Evolutionary conservation across 2,797 vertebrate species (phyloP), one percentile per base, ranked within the genome.

Genomic region (Aphelocoma californica): DNA sequence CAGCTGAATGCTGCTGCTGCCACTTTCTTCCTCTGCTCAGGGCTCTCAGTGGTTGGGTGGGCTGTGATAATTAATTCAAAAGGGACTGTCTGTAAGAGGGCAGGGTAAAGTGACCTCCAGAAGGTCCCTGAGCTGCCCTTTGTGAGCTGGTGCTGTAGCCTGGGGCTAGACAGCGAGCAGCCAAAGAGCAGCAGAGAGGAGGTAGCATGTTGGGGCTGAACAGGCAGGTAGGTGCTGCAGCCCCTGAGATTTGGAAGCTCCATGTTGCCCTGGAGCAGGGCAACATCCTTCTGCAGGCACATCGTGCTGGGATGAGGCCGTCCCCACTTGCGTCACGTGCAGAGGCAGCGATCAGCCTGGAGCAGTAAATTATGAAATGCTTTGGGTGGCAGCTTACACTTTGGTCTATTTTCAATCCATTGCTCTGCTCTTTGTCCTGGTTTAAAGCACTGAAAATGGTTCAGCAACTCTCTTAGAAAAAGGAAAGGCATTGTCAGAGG

Each of bases 391-490:
- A 82, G 74, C 69, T 93, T 75, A 71, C 88, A 71, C 90, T 93
- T 77, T 57, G 94, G 78, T 92, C 90, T 94, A 42, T 95, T 95
- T 95, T 95, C 93, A 94, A 65, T 45, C 86, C 34, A 3, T 48
- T 50, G 60, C 88, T 84, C 81, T 92, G 78, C 71, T 89, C 94
- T 93, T 94, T 93, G 93, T 82, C 71, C 93, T 32, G 81, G 38
- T 95, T 95, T 92, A 73, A 90, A 64, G 86, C 48, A 50, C 83
- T 8, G 0, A 50, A 77, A 92, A 73, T 26, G 51, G 77, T 81
- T 82, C 81, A 38, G 58, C 40, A 44, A 10, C 45, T 69, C 40
- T 56, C 80, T 64, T 7, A 36, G 61, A 69, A 32, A 67, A 81
- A 31, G 26, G 18, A 40, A 71, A 62, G 40, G 18, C 71, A 15